A percentile compares a stretch with the other conserved stretches of the same genome.
Conservation (phyloP, 53 echinoderm and acorn worm species). For the Holothuria leucospilota region DNA sequence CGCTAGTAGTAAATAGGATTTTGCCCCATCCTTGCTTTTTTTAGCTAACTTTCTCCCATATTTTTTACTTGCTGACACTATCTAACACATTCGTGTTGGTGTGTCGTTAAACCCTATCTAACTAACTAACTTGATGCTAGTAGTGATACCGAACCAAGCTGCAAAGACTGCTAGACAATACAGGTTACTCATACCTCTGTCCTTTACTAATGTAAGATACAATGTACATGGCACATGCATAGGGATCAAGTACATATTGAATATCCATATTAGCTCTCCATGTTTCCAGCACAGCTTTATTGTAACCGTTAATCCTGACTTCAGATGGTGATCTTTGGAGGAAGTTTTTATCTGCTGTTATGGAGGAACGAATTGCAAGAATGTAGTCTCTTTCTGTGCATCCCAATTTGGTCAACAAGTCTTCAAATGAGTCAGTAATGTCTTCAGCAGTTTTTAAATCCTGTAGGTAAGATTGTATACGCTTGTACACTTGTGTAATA, state of each 20-base stretch:
- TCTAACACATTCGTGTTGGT: too few species aligned
- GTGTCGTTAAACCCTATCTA: too few species aligned
- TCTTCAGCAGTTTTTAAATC: conserved; percentile 5
- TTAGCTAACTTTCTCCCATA: too few species aligned
- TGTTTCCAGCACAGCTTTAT: conserved; percentile 49
- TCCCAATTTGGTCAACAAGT: conserved; percentile 32
- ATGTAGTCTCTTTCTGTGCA: conserved; percentile 48
- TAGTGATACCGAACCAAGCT: conserved; percentile 25
- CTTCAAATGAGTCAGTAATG: conserved; percentile 10
- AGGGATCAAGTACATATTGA: conserved; percentile 56
- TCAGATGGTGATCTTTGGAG: conserved; percentile 53
- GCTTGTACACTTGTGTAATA: neutral
- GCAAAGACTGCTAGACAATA: conserved; percentile 22
- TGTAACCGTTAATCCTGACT: conserved; percentile 60
- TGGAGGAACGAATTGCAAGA: conserved; percentile 16
- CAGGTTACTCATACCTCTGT: conserved; percentile 62
- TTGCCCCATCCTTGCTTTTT: too few species aligned
- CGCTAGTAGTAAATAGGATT: too few species aligned
- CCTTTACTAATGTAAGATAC: conserved; percentile 64
- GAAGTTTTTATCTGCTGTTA: conserved; percentile 39
- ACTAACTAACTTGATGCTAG: too few species aligned
- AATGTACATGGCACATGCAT: conserved; percentile 65
- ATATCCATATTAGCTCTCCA: conserved; percentile 69
- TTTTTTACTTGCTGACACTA: too few species aligned
- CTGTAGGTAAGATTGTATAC: neutral